Base-by-base conservation (phyloP, 1,140 invertebrate species). In the Drosophila quadrilineata region DNA sequence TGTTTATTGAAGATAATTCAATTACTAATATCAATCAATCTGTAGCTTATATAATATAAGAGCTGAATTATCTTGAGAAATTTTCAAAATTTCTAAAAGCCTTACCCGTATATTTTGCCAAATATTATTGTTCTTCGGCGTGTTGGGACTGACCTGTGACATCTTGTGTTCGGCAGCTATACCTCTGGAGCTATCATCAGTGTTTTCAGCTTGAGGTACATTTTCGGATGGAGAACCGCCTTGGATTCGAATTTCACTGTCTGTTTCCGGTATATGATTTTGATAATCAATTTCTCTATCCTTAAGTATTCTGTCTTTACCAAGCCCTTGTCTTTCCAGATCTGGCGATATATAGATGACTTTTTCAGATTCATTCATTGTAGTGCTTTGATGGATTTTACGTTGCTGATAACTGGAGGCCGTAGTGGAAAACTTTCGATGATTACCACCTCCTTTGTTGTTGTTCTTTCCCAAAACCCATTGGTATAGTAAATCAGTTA, bases 301-400 rank as follows among this genome's bases (percentile, higher is more conserved):
- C 8, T 28, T 22, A 21, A 3, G 9, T 19, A 62, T 45, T 2
- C 19, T 6, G 0, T 12, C n/a, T n/a, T 43, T 10, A 3, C 56
- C 64, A 2, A 68, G 17, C 0, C 57, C 49, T 26, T 17, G 56
- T 1, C 56, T 43, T 1, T 5, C 5, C 2, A 71, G 12, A 10
- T 45, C 36, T 2, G 68, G 57, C 3, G 64, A 68, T 28, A 71
- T 52, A 6, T 17, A 71, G 9, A n/a, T 5, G 0, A 33, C 22
- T 5, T 10, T 9, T 5, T 16, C 21, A 6, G 14, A 10, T 5
- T 3, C 19, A 16, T 19, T 10, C 28, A 6, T 35, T 2, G 8
- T 9, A 9, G 10, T 24, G 19, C 28, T 35, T 45, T 14, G 2
- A 6, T 6, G 24, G 9, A 28, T 17, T 26, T 24, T 38, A 1